These are phyloP conservation scores for Centropus unirufus DNA, from an alignment of 2,113 vertebrate genomes.

Conservation along the genomic window DNA sequence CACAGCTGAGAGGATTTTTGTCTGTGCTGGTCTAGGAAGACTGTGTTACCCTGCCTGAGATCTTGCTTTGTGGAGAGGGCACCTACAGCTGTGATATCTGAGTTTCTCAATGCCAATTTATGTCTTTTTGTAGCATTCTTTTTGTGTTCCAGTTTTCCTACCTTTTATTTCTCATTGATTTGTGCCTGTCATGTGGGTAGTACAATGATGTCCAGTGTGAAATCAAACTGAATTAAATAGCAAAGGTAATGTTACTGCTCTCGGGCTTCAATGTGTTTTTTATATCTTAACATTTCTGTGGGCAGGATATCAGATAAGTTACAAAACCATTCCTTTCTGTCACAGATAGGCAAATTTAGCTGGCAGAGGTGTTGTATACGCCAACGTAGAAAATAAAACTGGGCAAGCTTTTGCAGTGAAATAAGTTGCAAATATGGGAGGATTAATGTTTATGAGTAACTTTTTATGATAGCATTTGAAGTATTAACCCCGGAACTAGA, in stretches of 20 bases:
- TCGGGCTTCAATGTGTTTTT: neutral
- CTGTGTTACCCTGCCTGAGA: neutral
- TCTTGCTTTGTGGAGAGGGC: neutral
- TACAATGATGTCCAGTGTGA: accelerated
- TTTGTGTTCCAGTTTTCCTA: neutral
- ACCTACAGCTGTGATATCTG: neutral
- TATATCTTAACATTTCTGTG: neutral
- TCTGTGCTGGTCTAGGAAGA: neutral
- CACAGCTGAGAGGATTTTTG: neutral
- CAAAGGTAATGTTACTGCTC: neutral
- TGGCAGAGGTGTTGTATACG: neutral
- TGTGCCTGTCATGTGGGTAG: neutral
- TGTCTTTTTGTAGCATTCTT: neutral
- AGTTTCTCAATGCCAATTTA: neutral
- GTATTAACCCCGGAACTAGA: neutral
- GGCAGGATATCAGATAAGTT: neutral
- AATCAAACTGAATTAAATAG: neutral
- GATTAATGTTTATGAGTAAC: neutral
- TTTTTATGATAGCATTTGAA: neutral
- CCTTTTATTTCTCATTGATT: neutral
- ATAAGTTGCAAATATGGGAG: neutral
- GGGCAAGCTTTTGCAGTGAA: neutral
- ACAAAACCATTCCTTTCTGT: neutral
- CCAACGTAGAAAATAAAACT: neutral
- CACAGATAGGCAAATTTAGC: neutral